Conservation (phyloP, 2,797 vertebrate species). For the Decapterus maruadsi region DNA sequence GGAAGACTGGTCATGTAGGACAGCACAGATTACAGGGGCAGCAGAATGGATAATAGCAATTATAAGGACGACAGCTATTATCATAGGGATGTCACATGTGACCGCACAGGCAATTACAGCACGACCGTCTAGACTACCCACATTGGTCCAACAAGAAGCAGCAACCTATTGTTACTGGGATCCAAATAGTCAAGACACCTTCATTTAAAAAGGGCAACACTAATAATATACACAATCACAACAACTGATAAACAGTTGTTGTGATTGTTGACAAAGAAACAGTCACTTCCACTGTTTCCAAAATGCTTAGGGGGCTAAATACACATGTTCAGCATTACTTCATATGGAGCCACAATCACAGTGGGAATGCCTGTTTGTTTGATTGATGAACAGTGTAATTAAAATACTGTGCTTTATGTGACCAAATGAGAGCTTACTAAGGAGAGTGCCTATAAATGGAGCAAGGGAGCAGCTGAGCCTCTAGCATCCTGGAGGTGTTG, state of each 20-base stretch:
- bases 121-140: slow-evolving; percentile 49
- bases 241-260: slow-evolving; percentile 30
- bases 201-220: slow-evolving; percentile 52
- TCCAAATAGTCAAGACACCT: slow-evolving; percentile 48
- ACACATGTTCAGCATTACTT: slow-evolving; percentile 1
- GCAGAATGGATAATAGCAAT: slow-evolving; percentile 67
- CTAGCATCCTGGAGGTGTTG: slow-evolving; percentile 8
- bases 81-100: slow-evolving; percentile 57
- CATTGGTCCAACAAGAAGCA: slow-evolving; percentile 30
- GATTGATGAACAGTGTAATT: not conserved
- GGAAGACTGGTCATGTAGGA: slow-evolving; percentile 22
- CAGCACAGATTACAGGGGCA: slow-evolving; percentile 60
- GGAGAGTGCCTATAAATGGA: slow-evolving; percentile 15
- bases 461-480: slow-evolving; percentile 46
- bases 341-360: not conserved
- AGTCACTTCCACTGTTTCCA: not conserved
- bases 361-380: slow-evolving; percentile 2
- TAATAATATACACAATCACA: slow-evolving; percentile 46
- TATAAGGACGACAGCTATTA: slow-evolving; percentile 62
- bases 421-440: not conserved
- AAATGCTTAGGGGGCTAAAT: not conserved
- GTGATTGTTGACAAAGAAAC: slow-evolving; percentile 26
- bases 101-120: slow-evolving; percentile 59
- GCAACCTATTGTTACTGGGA: slow-evolving; percentile 58
- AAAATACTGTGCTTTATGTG: not conserved